Evolutionary conservation across 2,888 invertebrate genomes (phyloP).

Genomic region (Tenthredo mesomela): DNA sequence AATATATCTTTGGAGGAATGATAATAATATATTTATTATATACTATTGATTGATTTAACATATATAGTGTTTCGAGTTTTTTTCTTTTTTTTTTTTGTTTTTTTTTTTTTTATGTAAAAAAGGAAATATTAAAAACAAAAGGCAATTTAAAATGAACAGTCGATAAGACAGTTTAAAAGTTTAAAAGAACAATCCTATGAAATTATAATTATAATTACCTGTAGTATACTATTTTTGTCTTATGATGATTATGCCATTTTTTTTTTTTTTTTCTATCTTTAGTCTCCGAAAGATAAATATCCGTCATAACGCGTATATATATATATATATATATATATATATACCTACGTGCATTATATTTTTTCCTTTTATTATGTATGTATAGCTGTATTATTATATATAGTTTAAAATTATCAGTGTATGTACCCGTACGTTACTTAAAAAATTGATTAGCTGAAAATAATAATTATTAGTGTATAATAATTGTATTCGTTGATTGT

Average conservation of each 20-base stretch:
- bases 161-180: too few species aligned
- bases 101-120: too few species aligned
- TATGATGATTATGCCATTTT: background rate
- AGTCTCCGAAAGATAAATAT: background rate
- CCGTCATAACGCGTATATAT: background rate
- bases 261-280: background rate
- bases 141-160: background rate
- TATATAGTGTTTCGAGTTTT: background rate
- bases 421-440: background rate
- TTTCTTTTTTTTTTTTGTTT: too few species aligned
- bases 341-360: background rate
- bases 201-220: background rate
- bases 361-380: background rate
- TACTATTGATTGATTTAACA: background rate
- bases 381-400: background rate
- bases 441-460: background rate
- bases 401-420: background rate
- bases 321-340: background rate
- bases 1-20: background rate
- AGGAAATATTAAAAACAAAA: too few species aligned
- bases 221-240: background rate
- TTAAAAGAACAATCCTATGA: too few species aligned
- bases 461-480: background rate
- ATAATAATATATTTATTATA: background rate
- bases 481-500: background rate